Conservation (phyloP, 2,888 invertebrate species). For the Dasysyrphus tricinctus region DNA sequence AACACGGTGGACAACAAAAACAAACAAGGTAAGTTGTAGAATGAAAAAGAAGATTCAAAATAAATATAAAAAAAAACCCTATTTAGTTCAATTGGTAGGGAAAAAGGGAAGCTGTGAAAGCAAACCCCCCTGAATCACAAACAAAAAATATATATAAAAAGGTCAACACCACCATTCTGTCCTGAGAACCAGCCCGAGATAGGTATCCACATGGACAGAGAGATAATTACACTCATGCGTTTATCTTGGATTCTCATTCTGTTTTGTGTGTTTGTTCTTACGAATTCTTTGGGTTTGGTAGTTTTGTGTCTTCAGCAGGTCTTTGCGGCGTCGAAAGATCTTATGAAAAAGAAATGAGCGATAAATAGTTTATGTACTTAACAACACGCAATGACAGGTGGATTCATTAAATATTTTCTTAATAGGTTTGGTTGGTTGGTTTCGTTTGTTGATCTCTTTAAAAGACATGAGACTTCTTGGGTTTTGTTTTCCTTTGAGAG, state of each 20-base stretch:
- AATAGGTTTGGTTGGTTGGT: constrained; percentile 6
- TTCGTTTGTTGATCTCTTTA: constrained; percentile 7
- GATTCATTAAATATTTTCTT: constrained; percentile 31
- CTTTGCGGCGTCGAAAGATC: constrained; percentile 24
- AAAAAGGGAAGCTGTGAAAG: constrained; percentile 6
- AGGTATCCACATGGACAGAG: constrained; percentile 27
- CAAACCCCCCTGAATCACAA: neutral
- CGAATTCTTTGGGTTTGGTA: constrained; percentile 5
- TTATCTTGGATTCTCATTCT: constrained; percentile 17
- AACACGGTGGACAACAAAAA: constrained; percentile 22
- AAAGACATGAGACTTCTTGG: neutral
- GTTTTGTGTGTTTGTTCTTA: constrained; percentile 17
- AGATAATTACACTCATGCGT: constrained; percentile 35
- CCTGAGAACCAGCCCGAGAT: neutral
- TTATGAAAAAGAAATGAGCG: constrained; percentile 24
- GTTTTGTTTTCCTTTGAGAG: neutral
- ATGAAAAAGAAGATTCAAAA: constrained; percentile 12
- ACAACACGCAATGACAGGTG: constrained; percentile 64
- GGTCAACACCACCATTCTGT: constrained; percentile 29
- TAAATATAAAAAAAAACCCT: constrained; percentile 37
- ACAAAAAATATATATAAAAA: constrained; percentile 2
- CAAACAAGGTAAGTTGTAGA: constrained; percentile 53
- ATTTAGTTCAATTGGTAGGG: neutral
- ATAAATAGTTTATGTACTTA: constrained; percentile 52
- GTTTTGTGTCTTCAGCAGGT: neutral